Base-by-base conservation (phyloP, 2,797 vertebrate genomes). In the Pseudochromis fuscus region DNA sequence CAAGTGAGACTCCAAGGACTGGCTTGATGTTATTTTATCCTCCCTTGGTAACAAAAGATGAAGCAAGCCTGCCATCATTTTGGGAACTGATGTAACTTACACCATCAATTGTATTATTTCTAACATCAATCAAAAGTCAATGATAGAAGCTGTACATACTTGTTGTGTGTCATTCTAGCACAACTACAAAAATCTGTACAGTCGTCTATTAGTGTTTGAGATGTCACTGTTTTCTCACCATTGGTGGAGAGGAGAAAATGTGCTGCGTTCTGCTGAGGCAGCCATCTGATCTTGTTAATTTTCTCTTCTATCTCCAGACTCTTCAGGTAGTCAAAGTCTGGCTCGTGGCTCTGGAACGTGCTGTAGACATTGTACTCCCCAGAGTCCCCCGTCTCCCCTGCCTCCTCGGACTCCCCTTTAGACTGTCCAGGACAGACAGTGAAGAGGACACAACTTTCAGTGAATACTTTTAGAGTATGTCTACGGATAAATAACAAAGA, bases 281-380 rank as follows among this genome's bases (percentile, higher is more conserved):
- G 93, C 98, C 98, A 99, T 90, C 96, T 93, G 89, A 99, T 99
- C 93, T 98, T 99, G 93, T 99, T 99, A 90, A 99, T 99, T 84
- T 98, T 99, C 91, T 99, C 98, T 88, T 99, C 98, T 67, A 99
- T 99, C 92, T 99, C 97, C 91, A 99, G 93, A 87, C 97, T 99
- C 89, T 99, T 99, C 93, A 99, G 91, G 93, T 99, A 99, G 92
- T 99, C 98, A 71, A 99, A 99, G 94, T 99, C 98, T 0, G 97
- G 97, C 91, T 99, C 98, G 13, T 99, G 98, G 91, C 98, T 99
- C 95, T 99, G 98, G 94, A 99, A 99, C 24, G 97, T 99, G 94
- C 98, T 99, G 92, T 99, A 99, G 90, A 99, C 97, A 70, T 99
- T 98, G 76, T 99, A 99, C 85, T 99, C 98, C 21, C 98, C 97